A percentile compares a stretch with the other conserved stretches of the same genome.
Evolutionary conservation across 2,797 vertebrate species (phyloP).

Genomic region (Myotis pilosus): DNA sequence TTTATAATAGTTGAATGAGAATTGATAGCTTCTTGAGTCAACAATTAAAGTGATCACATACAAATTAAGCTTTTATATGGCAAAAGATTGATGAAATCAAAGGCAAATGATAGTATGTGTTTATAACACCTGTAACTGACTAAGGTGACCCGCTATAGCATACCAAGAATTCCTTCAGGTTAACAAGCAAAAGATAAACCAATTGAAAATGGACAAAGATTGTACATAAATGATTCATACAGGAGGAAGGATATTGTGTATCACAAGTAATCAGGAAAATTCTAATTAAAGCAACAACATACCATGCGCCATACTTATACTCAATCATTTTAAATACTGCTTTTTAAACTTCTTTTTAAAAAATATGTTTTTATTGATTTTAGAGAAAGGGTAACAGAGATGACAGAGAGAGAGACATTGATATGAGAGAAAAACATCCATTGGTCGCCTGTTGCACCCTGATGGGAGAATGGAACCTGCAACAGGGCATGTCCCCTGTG

Average conservation of each 20-base stretch:
- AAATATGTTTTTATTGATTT: no score
- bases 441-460: no score
- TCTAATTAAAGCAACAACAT: background rate
- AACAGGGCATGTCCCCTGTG: no score
- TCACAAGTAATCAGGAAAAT: background rate
- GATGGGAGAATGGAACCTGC: no score
- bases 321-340: background rate
- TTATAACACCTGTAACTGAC: background rate
- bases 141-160: background rate
- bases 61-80: background rate
- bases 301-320: background rate
- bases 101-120: background rate
- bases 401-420: no score
- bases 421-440: no score
- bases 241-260: background rate
- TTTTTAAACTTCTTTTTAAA: background rate
- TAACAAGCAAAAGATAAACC: background rate
- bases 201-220: background rate
- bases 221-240: background rate
- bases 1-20: background rate
- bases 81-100: background rate
- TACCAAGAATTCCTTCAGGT: background rate
- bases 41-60: background rate
- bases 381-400: no score
- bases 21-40: background rate